These are phyloP conservation scores for Bolinopsis microptera DNA, from an alignment of 37 sponge, comb jelly and placozoan genomes.

Conservation along the genomic window DNA sequence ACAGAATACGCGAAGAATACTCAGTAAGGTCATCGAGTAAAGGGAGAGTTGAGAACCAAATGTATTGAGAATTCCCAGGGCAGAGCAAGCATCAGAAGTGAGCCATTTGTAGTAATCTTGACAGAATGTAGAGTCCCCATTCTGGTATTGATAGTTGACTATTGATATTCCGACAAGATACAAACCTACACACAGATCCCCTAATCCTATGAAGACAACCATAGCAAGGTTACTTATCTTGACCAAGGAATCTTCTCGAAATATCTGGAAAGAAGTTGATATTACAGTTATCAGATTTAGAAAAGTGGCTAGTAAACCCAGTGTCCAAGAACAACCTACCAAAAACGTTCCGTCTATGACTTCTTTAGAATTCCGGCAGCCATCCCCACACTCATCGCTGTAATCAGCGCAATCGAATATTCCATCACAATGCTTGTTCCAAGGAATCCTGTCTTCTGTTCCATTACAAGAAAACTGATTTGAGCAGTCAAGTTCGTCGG, in stretches of 20 bases:
- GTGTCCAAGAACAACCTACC: neutral
- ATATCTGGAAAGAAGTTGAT: neutral
- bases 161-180: neutral
- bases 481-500: neutral
- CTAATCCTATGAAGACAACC: neutral
- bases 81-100: neutral
- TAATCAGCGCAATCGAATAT: neutral
- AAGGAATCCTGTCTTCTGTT: neutral
- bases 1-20: neutral
- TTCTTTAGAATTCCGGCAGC: neutral
- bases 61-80: neutral
- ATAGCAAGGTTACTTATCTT: neutral
- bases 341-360: neutral
- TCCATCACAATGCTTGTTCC: neutral
- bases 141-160: neutral
- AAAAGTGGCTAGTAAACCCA: neutral
- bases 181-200: conserved; percentile 9
- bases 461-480: neutral
- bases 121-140: neutral
- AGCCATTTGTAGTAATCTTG: neutral
- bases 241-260: neutral
- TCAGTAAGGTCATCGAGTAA: neutral
- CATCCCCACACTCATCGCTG: neutral
- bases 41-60: neutral
- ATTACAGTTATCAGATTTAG: neutral